These are phyloP conservation scores for Ciconia maguari DNA, from an alignment of 2,113 vertebrate genomes.

Conservation along the genomic window DNA sequence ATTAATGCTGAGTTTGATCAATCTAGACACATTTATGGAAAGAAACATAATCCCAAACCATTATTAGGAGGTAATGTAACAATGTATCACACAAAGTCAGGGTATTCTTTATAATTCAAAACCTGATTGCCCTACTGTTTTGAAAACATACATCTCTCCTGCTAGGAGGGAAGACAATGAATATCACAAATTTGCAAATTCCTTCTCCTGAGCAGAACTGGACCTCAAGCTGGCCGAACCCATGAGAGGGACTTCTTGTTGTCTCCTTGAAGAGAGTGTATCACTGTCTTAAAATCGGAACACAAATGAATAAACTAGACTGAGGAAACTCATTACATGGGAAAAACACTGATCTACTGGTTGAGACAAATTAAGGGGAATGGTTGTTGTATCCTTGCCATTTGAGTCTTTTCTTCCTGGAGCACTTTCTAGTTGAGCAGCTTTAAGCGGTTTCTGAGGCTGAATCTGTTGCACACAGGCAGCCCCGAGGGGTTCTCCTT, in stretches of 20 bases:
- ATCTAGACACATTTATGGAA: neutral
- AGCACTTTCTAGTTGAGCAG: neutral
- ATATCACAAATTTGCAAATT: neutral
- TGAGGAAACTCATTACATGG: neutral
- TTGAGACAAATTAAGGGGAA: neutral
- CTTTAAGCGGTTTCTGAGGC: neutral
- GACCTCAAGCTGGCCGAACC: neutral
- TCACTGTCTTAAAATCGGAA: neutral
- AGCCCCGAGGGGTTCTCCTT: neutral
- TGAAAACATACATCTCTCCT: neutral
- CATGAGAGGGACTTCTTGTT: neutral
- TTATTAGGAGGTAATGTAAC: neutral
- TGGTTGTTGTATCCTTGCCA: neutral
- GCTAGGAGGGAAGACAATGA: neutral
- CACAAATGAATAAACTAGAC: neutral
- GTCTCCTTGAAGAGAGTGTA: neutral
- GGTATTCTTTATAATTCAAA: neutral
- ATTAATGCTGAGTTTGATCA: neutral
- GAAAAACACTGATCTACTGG: neutral
- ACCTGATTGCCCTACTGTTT: neutral
- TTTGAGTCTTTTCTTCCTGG: neutral
- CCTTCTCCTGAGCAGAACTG: neutral
- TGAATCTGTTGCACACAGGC: neutral
- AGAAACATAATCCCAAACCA: neutral
- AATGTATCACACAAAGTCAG: neutral